Percentiles rank a stretch among this genome's conserved stretches.
Evolutionary conservation across 2,113 vertebrate genomes (phyloP).

Genomic region (Micromys minutus): DNA sequence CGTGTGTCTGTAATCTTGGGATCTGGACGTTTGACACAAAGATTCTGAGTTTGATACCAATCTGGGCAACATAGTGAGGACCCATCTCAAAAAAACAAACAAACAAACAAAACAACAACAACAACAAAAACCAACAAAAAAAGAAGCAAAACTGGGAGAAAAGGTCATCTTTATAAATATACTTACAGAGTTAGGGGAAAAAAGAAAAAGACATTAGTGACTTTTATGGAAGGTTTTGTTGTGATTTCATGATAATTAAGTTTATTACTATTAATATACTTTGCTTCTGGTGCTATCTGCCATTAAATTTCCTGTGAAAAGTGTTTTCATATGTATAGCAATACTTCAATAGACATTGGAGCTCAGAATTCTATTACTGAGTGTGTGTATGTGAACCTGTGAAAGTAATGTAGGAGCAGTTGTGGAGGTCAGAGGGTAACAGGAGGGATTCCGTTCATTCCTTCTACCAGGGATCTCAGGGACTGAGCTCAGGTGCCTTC

Average conservation of each 20-base stretch:
- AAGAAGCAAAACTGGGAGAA: neutral
- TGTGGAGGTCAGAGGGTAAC: neutral
- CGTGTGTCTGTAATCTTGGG: no score
- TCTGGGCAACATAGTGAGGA: neutral
- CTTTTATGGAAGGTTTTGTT: neutral
- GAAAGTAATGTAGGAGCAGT: no score
- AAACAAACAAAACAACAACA: no score
- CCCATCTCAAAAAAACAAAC: neutral
- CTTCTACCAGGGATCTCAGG: neutral
- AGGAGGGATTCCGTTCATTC: neutral
- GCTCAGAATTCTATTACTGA: neutral
- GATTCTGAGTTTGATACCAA: neutral
- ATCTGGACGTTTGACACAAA: neutral
- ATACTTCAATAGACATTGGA: neutral
- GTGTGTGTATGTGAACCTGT: neutral
- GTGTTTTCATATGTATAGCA: neutral
- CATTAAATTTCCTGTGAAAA: neutral
- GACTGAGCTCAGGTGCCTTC: neutral
- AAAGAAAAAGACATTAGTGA: neutral
- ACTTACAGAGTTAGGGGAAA: neutral
- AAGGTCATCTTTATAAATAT: neutral
- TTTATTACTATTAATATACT: neutral
- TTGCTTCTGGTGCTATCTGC: neutral
- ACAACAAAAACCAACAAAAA: no score
- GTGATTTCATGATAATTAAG: conserved; percentile 12